A percentile compares a stretch with the other conserved stretches of the same genome.
Evolutionary conservation across 2,113 vertebrate species (phyloP).

Genomic region (Willisornis vidua): DNA sequence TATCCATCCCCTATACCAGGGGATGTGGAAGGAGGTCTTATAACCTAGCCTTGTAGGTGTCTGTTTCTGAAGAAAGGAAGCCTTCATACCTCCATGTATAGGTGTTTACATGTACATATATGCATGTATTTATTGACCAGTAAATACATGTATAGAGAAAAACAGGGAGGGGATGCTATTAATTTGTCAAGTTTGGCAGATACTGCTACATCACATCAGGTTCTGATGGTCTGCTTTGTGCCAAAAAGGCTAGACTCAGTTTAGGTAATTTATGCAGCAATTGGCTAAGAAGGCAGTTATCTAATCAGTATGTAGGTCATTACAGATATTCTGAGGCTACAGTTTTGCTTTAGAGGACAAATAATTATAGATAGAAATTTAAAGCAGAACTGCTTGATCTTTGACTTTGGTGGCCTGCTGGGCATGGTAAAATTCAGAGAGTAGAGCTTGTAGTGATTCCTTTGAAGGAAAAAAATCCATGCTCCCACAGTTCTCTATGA

Average conservation of each 20-base stretch:
- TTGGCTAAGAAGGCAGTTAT: not conserved
- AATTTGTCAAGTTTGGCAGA: not conserved
- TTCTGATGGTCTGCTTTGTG: not conserved
- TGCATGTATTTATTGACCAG: not conserved
- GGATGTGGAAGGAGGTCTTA: not conserved
- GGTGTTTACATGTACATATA: not conserved
- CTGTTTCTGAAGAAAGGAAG: not conserved
- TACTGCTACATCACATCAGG: not conserved
- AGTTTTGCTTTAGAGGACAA: not conserved
- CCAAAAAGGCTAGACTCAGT: not conserved
- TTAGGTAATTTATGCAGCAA: conserved; percentile 11
- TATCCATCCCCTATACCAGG: not conserved
- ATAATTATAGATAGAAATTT: not conserved
- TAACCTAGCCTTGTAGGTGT: not conserved
- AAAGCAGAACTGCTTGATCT: not conserved
- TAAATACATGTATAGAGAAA: not conserved
- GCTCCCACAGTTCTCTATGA: not conserved
- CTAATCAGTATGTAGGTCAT: not conserved
- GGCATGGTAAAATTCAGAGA: not conserved
- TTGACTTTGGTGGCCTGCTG: not conserved
- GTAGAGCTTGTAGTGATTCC: not conserved
- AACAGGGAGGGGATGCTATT: not conserved
- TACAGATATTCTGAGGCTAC: not conserved
- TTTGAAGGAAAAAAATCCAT: not conserved
- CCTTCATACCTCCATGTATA: not conserved